Evolutionary conservation across 2,888 invertebrate genomes (phyloP), one percentile per base, ranked within the genome.

Genomic region (Steromphala cineraria): DNA sequence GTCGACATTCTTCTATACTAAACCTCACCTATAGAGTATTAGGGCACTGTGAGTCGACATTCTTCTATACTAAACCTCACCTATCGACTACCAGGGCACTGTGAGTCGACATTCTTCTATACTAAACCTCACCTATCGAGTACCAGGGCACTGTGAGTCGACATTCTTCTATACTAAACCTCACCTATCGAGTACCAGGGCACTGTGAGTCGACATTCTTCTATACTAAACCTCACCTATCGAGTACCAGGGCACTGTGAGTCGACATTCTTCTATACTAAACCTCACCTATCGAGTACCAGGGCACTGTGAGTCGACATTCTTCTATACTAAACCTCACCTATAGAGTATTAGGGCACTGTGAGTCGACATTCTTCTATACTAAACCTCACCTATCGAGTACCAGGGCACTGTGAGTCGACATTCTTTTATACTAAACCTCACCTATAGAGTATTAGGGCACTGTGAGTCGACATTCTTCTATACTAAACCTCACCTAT

Each of bases 141-240:
- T 76, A 76, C 31, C 21, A 53, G 21, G 76, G 76, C 21, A n/a
- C n/a, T n/a, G n/a, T n/a, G n/a, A n/a, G n/a, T 76, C 53, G 2
- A 55, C 55, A n/a, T 76, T 53, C 76, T 76, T 76, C 19, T 76
- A 31, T n/a, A 53, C 76, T 2, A 53, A 76, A 53, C 76, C 28
- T 28, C 24, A 7, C 24, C 24, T 13, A 76, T 76, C 2, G 53
- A 24, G 8, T 76, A 76, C 31, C 21, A 53, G 21, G 76, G 76
- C 21, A n/a, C n/a, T n/a, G n/a, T n/a, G n/a, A n/a, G n/a, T 76
- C 53, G 2, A 55, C 55, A n/a, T 76, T 53, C 76, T 76, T 76
- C 19, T 76, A 31, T n/a, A 53, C 76, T 2, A 53, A 76, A 53
- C 76, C 28, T 28, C 24, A 7, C 24, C 24, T 13, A 76, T 76